Evolutionary conservation across 2,888 invertebrate species (phyloP).

Genomic region (Meteorus cinctellus): DNA sequence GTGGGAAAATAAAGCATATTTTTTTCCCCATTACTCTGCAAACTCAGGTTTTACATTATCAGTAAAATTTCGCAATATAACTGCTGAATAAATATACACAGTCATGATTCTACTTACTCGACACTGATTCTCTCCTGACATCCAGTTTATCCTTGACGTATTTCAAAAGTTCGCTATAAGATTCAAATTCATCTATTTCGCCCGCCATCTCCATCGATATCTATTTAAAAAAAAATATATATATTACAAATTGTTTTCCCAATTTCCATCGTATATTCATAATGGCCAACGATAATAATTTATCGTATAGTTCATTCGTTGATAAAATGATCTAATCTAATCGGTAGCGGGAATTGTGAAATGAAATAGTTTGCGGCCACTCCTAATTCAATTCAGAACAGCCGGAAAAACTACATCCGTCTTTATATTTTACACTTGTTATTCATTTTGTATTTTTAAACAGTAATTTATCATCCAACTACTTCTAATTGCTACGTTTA

Average conservation of each 20-base stretch:
- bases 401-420: conserved; percentile 10
- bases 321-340: neutral
- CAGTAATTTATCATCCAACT: neutral
- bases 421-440: neutral
- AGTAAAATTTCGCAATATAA: too few relatives aligned
- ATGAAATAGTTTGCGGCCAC: neutral
- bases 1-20: too few relatives aligned
- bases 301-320: neutral
- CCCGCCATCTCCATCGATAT: too few relatives aligned
- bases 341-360: neutral
- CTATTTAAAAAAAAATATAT: neutral
- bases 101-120: too few relatives aligned
- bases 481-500: neutral
- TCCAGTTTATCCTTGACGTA: too few relatives aligned
- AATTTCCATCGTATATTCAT: neutral
- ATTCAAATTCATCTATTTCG: too few relatives aligned
- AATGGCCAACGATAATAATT: neutral
- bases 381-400: conserved; percentile 1
- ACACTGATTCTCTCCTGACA: too few relatives aligned
- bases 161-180: too few relatives aligned
- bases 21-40: too few relatives aligned
- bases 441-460: neutral
- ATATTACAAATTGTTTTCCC: neutral
- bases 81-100: too few relatives aligned
- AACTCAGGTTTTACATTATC: too few relatives aligned